Evolutionary conservation across 2,888 invertebrate genomes (phyloP), one percentile per base, ranked within the genome.

Genomic region (Mesoligia furuncula): DNA sequence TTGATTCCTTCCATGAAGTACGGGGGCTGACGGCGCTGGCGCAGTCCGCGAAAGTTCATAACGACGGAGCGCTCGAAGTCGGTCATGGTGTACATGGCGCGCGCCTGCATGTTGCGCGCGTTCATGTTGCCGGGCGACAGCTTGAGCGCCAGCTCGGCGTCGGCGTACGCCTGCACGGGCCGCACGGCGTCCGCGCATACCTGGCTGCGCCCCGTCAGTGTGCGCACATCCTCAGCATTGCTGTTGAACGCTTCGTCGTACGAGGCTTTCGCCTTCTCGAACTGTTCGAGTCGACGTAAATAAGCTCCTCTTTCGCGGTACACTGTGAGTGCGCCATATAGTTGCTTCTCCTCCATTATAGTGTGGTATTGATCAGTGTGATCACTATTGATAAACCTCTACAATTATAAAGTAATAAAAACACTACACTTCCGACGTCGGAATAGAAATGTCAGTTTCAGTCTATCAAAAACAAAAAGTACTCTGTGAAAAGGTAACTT

Each of bases 1-100:
- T 94, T 95, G 31, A 96, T 96, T n/a, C 96, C 96, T 86, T 96
- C 96, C 66, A 88, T 92, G 84, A 96, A 96, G 85, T 96, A 96
- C 0, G 95, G 95, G 2, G 96, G 96, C 80, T 96, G 95, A 8
- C 91, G 91, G 17, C 96, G 93, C 48, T 83, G 78, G 39, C 94
- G 90, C 0, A 92, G 86, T 3, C 96, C 96, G 7, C 96, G 93
- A 77, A 90, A 95, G 85, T 96, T 96, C 93, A 95, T 95, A n/a
- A 96, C 95, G 5, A 96, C 94, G 2, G 96, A 95, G 59, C 94
- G 92, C 78, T 96, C 96, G 79, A 96, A 96, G 84, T 96, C 96
- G 0, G 95, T 94, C 95, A 96, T 95, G 20, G 96, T 95, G 85
- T 96, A 96, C 93, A 96, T 92, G 27, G 96, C 96, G 2, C 95